phyloP scores from a whole-genome alignment of 2,113 vertebrate genomes.

The Aramus guarauna region DNA sequence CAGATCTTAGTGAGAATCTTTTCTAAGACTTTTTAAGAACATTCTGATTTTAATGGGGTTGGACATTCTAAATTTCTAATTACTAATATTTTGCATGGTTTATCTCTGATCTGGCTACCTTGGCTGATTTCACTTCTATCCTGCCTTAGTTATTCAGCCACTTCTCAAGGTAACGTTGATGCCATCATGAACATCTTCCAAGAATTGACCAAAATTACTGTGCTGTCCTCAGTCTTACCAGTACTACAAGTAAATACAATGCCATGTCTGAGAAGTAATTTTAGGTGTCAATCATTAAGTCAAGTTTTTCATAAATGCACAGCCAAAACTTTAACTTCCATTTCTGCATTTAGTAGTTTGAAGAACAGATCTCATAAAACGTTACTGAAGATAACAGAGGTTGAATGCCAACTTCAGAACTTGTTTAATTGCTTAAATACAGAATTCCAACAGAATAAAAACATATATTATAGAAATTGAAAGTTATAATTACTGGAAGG shows the following conservation, averaged over 20 bases:
- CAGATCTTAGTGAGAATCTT: neutral
- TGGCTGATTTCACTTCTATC: neutral
- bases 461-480: neutral
- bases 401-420: neutral
- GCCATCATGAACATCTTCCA: neutral
- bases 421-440: neutral
- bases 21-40: neutral
- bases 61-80: neutral
- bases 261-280: neutral
- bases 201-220: neutral
- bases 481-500: neutral
- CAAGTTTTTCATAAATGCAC: neutral
- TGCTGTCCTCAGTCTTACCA: neutral
- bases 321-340: neutral
- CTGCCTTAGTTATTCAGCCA: neutral
- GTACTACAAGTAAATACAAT: neutral
- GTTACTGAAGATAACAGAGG: neutral
- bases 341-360: neutral
- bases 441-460: neutral
- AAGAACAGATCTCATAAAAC: neutral
- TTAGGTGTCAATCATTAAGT: neutral
- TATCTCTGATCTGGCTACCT: neutral
- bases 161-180: neutral
- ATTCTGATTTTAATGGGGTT: neutral
- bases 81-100: neutral